These are phyloP conservation scores for Zeuzera pyrina DNA, from an alignment of 2,888 invertebrate genomes.

Conservation along the genomic window DNA sequence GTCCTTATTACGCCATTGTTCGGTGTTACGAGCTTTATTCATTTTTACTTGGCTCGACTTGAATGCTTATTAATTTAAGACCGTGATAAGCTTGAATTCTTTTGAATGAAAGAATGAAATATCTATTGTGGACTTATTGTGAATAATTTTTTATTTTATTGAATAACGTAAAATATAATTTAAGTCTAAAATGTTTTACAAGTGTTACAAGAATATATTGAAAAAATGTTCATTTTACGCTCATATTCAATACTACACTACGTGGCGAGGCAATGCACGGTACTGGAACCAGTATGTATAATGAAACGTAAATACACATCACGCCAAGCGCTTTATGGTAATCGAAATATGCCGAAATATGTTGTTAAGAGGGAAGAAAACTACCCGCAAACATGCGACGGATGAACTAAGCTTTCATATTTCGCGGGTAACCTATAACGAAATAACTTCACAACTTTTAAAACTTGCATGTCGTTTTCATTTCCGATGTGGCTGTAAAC, in stretches of 20 bases:
- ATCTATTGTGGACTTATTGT: slow-evolving; percentile 64
- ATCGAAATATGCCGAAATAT: slow-evolving; percentile 73
- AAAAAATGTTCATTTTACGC: too few species aligned
- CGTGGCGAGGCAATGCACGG: slow-evolving; percentile 6
- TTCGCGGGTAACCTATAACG: slow-evolving; percentile 55
- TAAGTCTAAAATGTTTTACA: too few species aligned
- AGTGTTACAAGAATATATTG: too few species aligned
- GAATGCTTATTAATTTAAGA: slow-evolving; percentile 73
- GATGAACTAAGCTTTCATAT: slow-evolving; percentile 67
- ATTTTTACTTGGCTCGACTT: slow-evolving; percentile 73
- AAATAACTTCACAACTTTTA: slow-evolving; percentile 49
- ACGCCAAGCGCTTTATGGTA: slow-evolving; percentile 70
- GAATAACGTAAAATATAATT: slow-evolving; percentile 27
- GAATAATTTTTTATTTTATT: slow-evolving; percentile 55
- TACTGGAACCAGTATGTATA: slow-evolving; percentile 29
- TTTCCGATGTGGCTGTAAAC: slow-evolving; percentile 59
- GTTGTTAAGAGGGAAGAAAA: slow-evolving; percentile 69
- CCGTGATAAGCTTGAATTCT: slow-evolving; percentile 70
- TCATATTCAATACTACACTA: too few species aligned
- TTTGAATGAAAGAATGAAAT: slow-evolving; percentile 65
- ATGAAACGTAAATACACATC: slow-evolving; percentile 61
- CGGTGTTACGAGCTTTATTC: slow-evolving; percentile 71
- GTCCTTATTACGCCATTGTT: slow-evolving; percentile 71
- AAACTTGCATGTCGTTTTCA: slow-evolving; percentile 47
- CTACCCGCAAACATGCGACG: slow-evolving; percentile 67